These are phyloP conservation scores for Cinclus mexicanus DNA, from an alignment of 2,113 vertebrate genomes.

Conservation along the genomic window DNA sequence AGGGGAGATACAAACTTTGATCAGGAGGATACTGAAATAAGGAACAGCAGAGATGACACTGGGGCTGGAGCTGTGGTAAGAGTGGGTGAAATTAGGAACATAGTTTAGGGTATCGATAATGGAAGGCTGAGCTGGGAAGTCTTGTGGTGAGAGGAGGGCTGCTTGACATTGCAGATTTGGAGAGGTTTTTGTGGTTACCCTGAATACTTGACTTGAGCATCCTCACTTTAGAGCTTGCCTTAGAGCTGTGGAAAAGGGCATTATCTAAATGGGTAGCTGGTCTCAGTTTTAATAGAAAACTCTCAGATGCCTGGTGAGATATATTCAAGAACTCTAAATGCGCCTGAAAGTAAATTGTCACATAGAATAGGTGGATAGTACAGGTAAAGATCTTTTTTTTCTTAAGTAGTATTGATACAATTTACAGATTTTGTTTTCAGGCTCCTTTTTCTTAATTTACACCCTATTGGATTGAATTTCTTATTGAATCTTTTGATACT, in stretches of 20 bases:
- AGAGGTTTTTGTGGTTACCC: not conserved
- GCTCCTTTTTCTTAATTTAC: not conserved
- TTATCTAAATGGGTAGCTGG: not conserved
- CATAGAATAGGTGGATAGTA: not conserved
- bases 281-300: not conserved
- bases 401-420: not conserved
- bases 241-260: not conserved
- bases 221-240: not conserved
- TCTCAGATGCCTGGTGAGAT: not conserved
- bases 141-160: not conserved
- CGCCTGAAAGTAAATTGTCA: not conserved
- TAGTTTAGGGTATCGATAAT: not conserved
- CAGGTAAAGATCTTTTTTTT: not conserved
- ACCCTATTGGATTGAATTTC: not conserved
- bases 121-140: not conserved
- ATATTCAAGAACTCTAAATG: not conserved
- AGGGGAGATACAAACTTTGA: not conserved
- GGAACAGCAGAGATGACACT: not conserved
- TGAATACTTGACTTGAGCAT: not conserved
- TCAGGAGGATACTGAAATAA: not conserved
- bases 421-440: not conserved
- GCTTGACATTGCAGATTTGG: not conserved
- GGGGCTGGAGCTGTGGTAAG: not conserved
- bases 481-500: not conserved
- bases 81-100: not conserved